Base-by-base conservation (phyloP, 2,113 vertebrate species). In the Charina bottae region DNA sequence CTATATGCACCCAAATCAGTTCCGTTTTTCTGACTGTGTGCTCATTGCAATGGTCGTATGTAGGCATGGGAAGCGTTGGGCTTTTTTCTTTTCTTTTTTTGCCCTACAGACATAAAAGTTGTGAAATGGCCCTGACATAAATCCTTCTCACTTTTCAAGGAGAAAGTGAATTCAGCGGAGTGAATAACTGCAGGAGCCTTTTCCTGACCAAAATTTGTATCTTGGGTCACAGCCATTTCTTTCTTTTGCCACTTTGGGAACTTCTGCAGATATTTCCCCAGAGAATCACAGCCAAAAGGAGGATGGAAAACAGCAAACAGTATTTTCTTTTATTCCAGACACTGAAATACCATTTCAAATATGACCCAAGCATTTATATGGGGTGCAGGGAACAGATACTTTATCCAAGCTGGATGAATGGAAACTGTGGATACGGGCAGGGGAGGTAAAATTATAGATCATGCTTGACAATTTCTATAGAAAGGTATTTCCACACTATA, bases 251-350 rank as follows among this genome's bases (percentile, higher is more conserved):
- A 53, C 56, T 83, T 83, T 26, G 17, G 24, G 19, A 90, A 83
- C 33, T 33, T 92, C 55, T 53, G 55, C 85, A 88, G 86, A 92
- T 92, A 92, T 92, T 88, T 88, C 91, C 85, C 84, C 68, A 83
- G 86, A 92, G 91, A 92, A 58, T 83, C 86, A 88, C 55, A 49
- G 19, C 37, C 42, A 83, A n/a, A 88, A n/a, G 68, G 28, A 88
- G 11, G 26, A 37, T 33, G 28, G 28, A 53, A 83, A 83, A 42
- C 26, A 92, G 42, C 26, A 88, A 88, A 83, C 15, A 49, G 28
- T 19, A 26, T 83, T 88, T 83, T 60, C 42, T 83, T 53, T 83
- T 88, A 54, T 53, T n/a, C 17, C 9, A 83, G 86, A n/a, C 85
- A n/a, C 26, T 4, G 33, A 88, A 53, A 78, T 88, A 17, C 28